Evolutionary conservation across 2,888 invertebrate genomes (phyloP).

Genomic region (Scaptomyza reducta): DNA sequence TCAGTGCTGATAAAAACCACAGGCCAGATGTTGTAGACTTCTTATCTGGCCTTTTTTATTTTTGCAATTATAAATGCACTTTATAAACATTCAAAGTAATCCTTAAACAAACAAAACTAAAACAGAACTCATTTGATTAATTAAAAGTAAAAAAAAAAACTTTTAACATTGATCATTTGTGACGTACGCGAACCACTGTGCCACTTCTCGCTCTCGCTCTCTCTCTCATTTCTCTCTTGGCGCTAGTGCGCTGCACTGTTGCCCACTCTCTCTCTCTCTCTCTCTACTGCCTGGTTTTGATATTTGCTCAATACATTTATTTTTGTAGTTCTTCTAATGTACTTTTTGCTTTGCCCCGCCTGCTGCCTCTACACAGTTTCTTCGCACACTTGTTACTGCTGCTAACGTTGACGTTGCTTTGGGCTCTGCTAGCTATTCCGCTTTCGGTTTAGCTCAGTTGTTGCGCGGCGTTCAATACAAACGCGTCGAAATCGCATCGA

Average conservation of each 20-base stretch:
- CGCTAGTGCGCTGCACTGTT: slow-evolving; percentile 28
- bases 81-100: neutral
- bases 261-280: slow-evolving; percentile 11
- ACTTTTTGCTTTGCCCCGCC: slow-evolving; percentile 19
- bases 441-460: slow-evolving; percentile 76
- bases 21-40: slow-evolving; percentile 1
- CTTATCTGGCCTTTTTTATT: neutral
- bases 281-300: slow-evolving; percentile 39
- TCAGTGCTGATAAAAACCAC: slow-evolving; percentile 55
- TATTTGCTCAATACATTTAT: slow-evolving; percentile 77
- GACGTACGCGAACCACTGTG: slow-evolving; percentile 37
- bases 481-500: slow-evolving; percentile 69
- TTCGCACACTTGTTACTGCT: slow-evolving; percentile 68
- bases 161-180: slow-evolving; percentile 8
- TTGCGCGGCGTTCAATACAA: slow-evolving; percentile 80
- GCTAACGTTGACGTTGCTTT: slow-evolving; percentile 49
- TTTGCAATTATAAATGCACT: slow-evolving; percentile 15
- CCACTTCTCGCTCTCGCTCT: slow-evolving; percentile 11
- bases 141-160: neutral
- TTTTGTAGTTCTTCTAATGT: slow-evolving; percentile 57
- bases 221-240: slow-evolving; percentile 10
- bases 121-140: neutral
- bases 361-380: slow-evolving; percentile 20
- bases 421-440: slow-evolving; percentile 47
- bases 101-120: too few relatives aligned